phyloP scores from a whole-genome alignment of 2,113 vertebrate genomes.

The Psilopogon haemacephalus region DNA sequence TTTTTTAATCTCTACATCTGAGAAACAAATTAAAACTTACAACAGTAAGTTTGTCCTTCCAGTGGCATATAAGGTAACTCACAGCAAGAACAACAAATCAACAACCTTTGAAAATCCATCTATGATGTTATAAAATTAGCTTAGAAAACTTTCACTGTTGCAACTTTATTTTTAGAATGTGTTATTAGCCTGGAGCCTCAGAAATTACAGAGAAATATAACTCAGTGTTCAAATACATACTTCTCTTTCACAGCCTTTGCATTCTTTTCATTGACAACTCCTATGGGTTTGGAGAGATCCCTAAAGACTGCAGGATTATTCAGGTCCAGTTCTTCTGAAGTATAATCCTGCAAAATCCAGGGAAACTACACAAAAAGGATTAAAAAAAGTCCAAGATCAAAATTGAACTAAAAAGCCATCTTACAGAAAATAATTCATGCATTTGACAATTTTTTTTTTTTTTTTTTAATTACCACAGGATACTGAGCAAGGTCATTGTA shows the following conservation, averaged over 20 bases:
- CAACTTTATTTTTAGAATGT: neutral
- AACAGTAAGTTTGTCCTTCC: neutral
- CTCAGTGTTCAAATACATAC: slow-evolving; percentile 68
- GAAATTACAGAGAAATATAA: neutral
- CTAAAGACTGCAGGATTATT: slow-evolving; percentile 91
- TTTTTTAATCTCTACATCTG: neutral
- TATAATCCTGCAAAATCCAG: slow-evolving; percentile 94
- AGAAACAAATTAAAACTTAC: neutral
- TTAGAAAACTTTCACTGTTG: neutral
- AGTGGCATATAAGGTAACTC: neutral
- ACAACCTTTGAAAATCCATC: neutral
- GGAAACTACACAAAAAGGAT: slow-evolving; percentile 81
- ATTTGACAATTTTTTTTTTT: neutral
- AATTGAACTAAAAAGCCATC: neutral
- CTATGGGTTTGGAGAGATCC: slow-evolving; percentile 94
- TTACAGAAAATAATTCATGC: neutral
- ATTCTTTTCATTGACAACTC: slow-evolving; percentile 93
- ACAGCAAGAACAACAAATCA: neutral
- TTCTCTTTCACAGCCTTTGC: slow-evolving; percentile 90
- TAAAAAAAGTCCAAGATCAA: neutral
- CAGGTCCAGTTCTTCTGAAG: slow-evolving; percentile 92
- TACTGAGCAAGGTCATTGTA: slow-evolving; percentile 98
- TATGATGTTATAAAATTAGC: neutral
- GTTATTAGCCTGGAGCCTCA: neutral
- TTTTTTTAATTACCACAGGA: slow-evolving; percentile 85